These are phyloP conservation scores for Leptinotarsa texana DNA, from an alignment of 1,140 invertebrate genomes.

Conservation along the genomic window DNA sequence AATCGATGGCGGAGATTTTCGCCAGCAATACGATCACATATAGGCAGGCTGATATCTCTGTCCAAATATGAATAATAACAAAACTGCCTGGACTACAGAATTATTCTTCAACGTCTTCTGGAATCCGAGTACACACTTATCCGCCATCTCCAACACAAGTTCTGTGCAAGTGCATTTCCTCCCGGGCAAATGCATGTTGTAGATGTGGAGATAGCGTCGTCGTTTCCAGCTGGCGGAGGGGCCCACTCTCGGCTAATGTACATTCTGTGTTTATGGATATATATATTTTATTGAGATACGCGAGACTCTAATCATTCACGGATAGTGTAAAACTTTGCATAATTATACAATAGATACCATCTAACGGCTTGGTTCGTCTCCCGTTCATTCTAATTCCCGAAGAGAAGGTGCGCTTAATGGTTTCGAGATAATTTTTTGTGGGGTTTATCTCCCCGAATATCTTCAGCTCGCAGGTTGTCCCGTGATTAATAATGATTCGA, in stretches of 20 bases:
- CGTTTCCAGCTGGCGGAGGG: background rate
- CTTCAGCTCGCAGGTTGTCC: background rate
- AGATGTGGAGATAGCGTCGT: background rate
- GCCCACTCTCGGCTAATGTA: slow-evolving; percentile 2
- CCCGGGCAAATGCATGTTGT: background rate
- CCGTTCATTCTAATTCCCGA: background rate
- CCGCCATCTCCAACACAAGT: background rate
- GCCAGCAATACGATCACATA: no score
- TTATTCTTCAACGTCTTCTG: background rate
- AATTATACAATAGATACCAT: slow-evolving; percentile 8
- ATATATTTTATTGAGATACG: background rate
- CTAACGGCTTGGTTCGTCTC: background rate
- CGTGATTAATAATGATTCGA: no score
- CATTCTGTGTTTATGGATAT: slow-evolving; percentile 8
- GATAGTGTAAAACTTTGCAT: slow-evolving; percentile 4
- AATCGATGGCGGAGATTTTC: no score
- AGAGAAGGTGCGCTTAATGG: background rate
- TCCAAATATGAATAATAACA: no score
- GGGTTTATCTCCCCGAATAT: background rate
- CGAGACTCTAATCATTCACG: slow-evolving; percentile 2
- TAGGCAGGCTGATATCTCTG: no score
- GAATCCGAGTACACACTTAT: background rate
- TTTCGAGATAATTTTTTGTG: background rate
- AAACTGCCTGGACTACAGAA: no score
- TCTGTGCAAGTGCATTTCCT: slow-evolving; percentile 2